Evolutionary conservation across 2,888 invertebrate genomes (phyloP).

Genomic region (Boloria euphrosyne): DNA sequence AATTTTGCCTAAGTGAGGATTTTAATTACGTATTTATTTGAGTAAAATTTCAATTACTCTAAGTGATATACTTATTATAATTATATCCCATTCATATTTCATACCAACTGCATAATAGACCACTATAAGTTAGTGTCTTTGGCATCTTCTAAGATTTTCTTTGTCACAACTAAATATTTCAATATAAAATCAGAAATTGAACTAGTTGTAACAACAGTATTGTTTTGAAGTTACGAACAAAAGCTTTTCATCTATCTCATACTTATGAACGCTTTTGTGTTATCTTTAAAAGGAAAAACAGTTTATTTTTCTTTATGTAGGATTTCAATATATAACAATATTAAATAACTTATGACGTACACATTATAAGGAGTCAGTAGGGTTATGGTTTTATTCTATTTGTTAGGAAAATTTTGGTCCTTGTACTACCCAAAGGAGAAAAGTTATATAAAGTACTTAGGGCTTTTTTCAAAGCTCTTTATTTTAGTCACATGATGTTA

Average conservation of each 20-base stretch:
- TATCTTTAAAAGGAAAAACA: not conserved
- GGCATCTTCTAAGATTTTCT: not conserved
- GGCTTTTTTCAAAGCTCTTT: no score
- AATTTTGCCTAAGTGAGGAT: no score
- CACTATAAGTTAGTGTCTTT: not conserved
- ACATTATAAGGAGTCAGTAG: no score
- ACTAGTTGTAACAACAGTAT: constrained; percentile 14
- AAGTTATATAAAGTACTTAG: no score
- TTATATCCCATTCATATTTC: not conserved
- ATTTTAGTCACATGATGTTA: no score
- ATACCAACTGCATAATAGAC: not conserved
- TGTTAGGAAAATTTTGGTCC: no score
- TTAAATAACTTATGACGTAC: no score
- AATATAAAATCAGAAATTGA: constrained; percentile 6
- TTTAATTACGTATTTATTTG: not conserved
- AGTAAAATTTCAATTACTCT: not conserved
- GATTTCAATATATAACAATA: not conserved
- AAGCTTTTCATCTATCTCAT: constrained; percentile 14
- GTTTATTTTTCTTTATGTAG: not conserved
- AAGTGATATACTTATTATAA: not conserved
- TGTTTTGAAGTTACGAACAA: constrained; percentile 14
- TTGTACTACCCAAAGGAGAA: no score
- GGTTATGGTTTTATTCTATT: no score
- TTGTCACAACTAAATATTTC: constrained; percentile 2
- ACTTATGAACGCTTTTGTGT: constrained; percentile 9